Conservation (phyloP, 1,140 invertebrate genomes). For the Atta cephalotes region DNA sequence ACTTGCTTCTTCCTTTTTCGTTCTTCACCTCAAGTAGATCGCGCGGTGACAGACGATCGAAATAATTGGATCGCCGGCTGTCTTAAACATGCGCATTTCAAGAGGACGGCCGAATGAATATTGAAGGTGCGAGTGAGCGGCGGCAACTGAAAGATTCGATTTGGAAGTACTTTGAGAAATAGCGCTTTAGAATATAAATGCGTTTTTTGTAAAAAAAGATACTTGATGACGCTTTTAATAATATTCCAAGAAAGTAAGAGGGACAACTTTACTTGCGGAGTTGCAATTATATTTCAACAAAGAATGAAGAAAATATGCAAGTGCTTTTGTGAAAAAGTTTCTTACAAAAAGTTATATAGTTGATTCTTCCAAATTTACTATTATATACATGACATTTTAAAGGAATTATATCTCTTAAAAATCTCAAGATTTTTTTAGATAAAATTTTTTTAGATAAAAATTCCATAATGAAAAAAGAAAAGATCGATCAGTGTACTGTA, state of each 20-base stretch:
- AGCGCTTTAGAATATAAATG: constrained; percentile 16
- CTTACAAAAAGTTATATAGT: constrained; percentile 17
- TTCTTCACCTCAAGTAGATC: constrained; percentile 1
- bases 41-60: constrained; percentile 38
- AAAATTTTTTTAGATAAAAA: not conserved
- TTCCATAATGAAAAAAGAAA: not conserved
- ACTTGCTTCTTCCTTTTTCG: constrained; percentile 33
- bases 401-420: not conserved
- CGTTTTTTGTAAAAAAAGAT: constrained; percentile 45
- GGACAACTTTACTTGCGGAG: constrained; percentile 22
- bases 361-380: constrained; percentile 25
- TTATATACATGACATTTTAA: constrained; percentile 20
- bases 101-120: constrained; percentile 57
- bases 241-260: constrained; percentile 4
- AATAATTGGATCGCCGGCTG: constrained; percentile 64
- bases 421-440: not conserved
- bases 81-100: constrained; percentile 63
- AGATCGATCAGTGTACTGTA: not conserved
- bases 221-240: constrained; percentile 40
- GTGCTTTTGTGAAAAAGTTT: constrained; percentile 36
- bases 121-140: constrained; percentile 23
- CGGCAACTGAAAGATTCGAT: constrained; percentile 1
- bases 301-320: constrained; percentile 30
- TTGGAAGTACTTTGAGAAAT: constrained; percentile 26
- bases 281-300: constrained; percentile 39